Base-by-base conservation (phyloP, 1,140 invertebrate species). In the Psix sp. region DNA sequence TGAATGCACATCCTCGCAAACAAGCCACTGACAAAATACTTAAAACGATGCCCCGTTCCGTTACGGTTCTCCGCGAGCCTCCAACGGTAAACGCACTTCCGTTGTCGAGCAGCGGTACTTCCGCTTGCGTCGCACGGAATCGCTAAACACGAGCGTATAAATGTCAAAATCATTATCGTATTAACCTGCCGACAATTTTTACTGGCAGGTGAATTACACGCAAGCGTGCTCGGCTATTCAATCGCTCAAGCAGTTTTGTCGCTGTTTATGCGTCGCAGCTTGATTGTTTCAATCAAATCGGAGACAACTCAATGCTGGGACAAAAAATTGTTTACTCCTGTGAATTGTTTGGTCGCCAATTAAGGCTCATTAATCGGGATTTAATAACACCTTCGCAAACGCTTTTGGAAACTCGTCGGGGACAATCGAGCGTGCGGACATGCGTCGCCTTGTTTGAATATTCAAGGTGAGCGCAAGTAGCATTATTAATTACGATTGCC, bases 21-120 rank as follows among this genome's bases (percentile, higher is more conserved):
- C 67, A 59, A 72, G 51, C 38, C 63, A 43, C 45, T 68, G 51
- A 74, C 72, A 74, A 74, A 74, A 68, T 68, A 68, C 72, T 70
- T 74, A 65, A 68, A 73, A 46, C 70, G 35, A 31, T 56, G 48
- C 51, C 42, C 46, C 46, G 65, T 63, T 70, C 46, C 65, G 65
- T 75, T 75, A 75, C 72, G 72, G 45, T 75, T 70, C 52, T 70
- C 65, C 65, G 54, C 60, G 54, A 60, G 57, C 65, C 49, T 75
- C 73, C 60, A 75, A 75, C 73, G 73, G 73, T 75, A 74, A 74
- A 74, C 62, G 62, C 71, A 71, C 57, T 75, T 75, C 72, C 72
- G 65, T 51, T 66, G 35, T 20, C 52, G 56, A 38, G 35, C 62
- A 57, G 11, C 51, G 56, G 33, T 21, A 52, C 57, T 68, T 68